Evolutionary conservation across 64 coral and sea anemone species (phyloP).

Genomic region (Montipora sp.): DNA sequence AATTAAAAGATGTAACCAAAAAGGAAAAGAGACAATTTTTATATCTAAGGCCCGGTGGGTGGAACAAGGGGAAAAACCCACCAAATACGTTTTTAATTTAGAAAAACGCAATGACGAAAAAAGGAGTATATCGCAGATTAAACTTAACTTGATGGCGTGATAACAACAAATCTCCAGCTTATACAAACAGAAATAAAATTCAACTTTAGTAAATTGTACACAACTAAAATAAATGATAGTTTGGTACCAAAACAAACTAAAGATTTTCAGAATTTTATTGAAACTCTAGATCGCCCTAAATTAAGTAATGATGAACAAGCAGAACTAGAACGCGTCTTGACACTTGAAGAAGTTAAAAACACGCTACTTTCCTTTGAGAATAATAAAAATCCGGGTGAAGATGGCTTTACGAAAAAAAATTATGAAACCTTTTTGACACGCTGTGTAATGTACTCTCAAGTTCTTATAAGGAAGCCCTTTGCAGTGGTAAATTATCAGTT

Average conservation of each 20-base stretch:
- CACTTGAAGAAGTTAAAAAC: too few relatives aligned
- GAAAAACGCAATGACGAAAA: neutral
- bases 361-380: too few relatives aligned
- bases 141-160: neutral
- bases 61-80: neutral
- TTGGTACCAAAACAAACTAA: neutral
- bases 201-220: neutral
- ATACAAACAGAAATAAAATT: too few relatives aligned
- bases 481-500: neutral
- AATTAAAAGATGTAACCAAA: neutral
- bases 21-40: neutral
- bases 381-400: too few relatives aligned
- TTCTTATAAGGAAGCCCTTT: too few relatives aligned
- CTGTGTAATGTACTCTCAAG: too few relatives aligned
- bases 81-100: too few relatives aligned
- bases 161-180: too few relatives aligned
- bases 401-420: too few relatives aligned
- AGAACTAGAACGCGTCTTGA: too few relatives aligned
- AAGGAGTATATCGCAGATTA: neutral
- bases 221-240: neutral
- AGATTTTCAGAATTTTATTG: neutral
- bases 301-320: neutral
- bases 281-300: neutral
- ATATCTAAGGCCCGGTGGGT: neutral
- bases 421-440: too few relatives aligned